Base-by-base conservation (phyloP, 2,113 vertebrate species). In the Gallinago jamesoni region DNA sequence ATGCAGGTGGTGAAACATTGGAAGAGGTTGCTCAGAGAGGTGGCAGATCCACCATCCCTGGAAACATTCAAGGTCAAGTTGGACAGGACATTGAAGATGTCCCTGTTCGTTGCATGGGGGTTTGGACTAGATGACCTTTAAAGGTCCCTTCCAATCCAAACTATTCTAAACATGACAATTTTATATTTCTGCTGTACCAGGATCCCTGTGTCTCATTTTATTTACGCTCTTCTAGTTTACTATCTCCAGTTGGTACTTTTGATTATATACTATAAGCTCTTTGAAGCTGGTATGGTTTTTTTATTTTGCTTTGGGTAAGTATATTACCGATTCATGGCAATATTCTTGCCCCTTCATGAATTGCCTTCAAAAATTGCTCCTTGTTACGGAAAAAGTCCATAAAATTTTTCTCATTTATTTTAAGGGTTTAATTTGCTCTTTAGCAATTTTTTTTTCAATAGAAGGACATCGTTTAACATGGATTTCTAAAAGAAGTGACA, bases 61-160 rank as follows among this genome's bases (percentile, higher is more conserved):
- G 27, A 28, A 69, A 31, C 5, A 50, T 45, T 50, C 17, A 67
- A 60, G 31, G 14, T 39, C 24, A 67, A 24, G 8, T 19, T 67
- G 27, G n/a, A 45, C 0, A 0, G 19, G 20, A 5, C 8, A 48
- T 10, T 45, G 22, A 56, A 50, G 17, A 35, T 45, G 15, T 50
- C 35, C 10, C 15, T 62, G 6, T 1, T 16, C 12, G 50, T 23
- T 35, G 24, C 6, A 47, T 3, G 5, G 16, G 0, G 0, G 2
- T 62, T 62, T 77, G 31, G 8, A 63, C 14, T 33, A 47, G 24
- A 66, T 31, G 24, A 33, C 7, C 18, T 72, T 56, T 39, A 55
- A 87, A 60, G 2, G 13, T 48, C 10, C 4, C 21, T 60, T 79
- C 31, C 45, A 79, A 50, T 6, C 4, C 31, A 60, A 75, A 56